Evolutionary conservation across 2,113 vertebrate species (phyloP).

Genomic region (zebrafish (Danio rerio)): GRCz12tu NC_133188.1:5160501-5161000

Average conservation of each 20-base stretch:
- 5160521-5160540: constrained; percentile 62
- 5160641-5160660: constrained; percentile 63
- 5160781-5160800: constrained; percentile 61
- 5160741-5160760: constrained; percentile 47
- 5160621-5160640: constrained; percentile 68
- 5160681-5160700: constrained; percentile 67
- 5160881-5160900: constrained; percentile 45
- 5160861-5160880: constrained; percentile 55
- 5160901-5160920: constrained; percentile 29
- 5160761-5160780: constrained; percentile 60
- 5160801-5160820: constrained; percentile 57
- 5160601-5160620: constrained; percentile 65
- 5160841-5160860: constrained; percentile 51
- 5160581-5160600: constrained; percentile 58
- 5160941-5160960: not conserved
- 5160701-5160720: constrained; percentile 69
- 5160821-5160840: constrained; percentile 64
- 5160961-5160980: not conserved
- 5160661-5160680: constrained; percentile 67
- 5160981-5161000: not conserved
- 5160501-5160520: constrained; percentile 58
- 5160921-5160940: constrained; percentile 23
- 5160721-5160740: constrained; percentile 54
- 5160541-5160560: constrained; percentile 63
- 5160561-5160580: constrained; percentile 66